Conservation (phyloP, 2,113 vertebrate species). For the Saguinus imperator region DNA sequence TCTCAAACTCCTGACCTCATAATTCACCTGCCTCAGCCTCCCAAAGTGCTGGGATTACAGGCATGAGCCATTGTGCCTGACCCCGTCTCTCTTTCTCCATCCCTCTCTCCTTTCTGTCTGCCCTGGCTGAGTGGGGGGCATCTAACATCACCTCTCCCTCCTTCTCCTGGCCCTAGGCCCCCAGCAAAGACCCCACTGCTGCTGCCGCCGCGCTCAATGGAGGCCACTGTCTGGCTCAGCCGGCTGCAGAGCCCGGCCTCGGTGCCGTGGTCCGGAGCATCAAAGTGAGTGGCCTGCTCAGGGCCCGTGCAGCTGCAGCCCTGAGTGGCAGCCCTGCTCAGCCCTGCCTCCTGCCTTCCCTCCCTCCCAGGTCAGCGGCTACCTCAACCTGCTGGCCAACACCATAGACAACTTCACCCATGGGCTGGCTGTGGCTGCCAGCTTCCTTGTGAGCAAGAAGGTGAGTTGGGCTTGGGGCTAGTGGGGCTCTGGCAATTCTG, state of each 20-base stretch:
- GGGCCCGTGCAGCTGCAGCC: not conserved
- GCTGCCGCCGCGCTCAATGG: conserved; percentile 67
- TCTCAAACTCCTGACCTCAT: too few species aligned
- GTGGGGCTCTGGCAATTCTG: not conserved
- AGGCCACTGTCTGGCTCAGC: conserved; percentile 66
- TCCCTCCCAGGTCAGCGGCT: conserved; percentile 92
- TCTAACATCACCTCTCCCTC: conserved; percentile 70
- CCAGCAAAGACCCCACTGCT: conserved; percentile 68
- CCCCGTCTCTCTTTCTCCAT: conserved; percentile 47
- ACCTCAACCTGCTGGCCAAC: conserved; percentile 97
- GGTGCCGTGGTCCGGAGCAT: conserved; percentile 64
- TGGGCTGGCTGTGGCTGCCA: conserved; percentile 95
- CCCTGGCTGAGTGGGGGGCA: conserved; percentile 37
- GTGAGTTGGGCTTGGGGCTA: conserved; percentile 82
- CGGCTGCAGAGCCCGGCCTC: conserved; percentile 68
- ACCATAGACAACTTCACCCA: conserved; percentile 99
- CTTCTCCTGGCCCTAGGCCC: conserved; percentile 69
- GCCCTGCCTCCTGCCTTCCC: not conserved
- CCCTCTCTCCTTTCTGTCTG: not conserved
- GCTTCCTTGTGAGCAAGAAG: conserved; percentile 98
- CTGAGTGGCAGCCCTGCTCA: not conserved
- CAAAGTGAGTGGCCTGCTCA: conserved; percentile 73
- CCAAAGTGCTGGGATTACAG: too few species aligned
- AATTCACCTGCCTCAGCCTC: too few species aligned
- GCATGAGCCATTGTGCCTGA: too few species aligned